These are phyloP conservation scores for Amblyteles armatorius DNA, from an alignment of 2,888 invertebrate genomes.

Conservation along the genomic window DNA sequence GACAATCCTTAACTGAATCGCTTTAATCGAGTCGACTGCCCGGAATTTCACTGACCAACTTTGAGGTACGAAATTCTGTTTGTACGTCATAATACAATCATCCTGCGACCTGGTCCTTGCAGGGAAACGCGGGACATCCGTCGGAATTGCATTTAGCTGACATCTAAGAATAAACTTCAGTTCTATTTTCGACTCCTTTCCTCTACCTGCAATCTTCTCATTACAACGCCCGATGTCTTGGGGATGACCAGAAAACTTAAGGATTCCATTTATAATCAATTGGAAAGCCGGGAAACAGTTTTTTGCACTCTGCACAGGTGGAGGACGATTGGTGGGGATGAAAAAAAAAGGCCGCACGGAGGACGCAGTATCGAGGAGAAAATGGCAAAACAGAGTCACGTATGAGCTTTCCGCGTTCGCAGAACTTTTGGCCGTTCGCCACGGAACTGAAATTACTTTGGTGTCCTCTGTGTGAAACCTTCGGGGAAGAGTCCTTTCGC, in stretches of 20 bases:
- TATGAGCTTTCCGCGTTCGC: constrained; percentile 15
- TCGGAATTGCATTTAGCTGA: not conserved
- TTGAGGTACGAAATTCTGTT: constrained; percentile 68
- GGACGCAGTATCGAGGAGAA: not conserved
- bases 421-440: constrained; percentile 34
- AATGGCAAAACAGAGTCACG: constrained; percentile 23
- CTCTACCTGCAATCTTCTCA: not conserved
- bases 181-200: not conserved
- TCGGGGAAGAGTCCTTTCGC: constrained; percentile 16
- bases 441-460: constrained; percentile 40
- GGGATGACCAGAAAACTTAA: not conserved
- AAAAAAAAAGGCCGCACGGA: not conserved
- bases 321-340: not conserved
- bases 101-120: not conserved
- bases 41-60: constrained; percentile 68
- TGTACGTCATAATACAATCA: constrained; percentile 51
- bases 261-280: not conserved
- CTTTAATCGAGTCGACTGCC: constrained; percentile 81
- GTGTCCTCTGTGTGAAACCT: constrained; percentile 26
- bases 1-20: constrained; percentile 45
- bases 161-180: not conserved
- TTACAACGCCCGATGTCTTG: not conserved
- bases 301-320: not conserved
- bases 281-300: not conserved
- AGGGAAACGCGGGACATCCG: not conserved